phyloP scores from a whole-genome alignment of 2,797 vertebrate species.

The Pteronotus mesoamericanus region DNA sequence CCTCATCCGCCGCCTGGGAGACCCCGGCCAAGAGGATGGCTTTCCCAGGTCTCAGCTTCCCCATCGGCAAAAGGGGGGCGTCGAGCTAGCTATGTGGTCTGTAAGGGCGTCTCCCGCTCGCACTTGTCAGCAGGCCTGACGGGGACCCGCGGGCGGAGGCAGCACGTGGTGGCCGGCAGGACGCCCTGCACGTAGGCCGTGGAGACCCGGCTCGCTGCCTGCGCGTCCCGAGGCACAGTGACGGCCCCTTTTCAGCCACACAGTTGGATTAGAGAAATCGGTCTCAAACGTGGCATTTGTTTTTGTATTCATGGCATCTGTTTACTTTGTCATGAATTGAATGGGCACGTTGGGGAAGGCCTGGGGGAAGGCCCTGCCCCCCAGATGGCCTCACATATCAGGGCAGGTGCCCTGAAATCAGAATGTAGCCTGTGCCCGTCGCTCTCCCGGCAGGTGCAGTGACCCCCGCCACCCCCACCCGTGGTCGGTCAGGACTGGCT shows the following conservation, averaged over 20 bases:
- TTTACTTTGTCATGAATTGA: conserved; percentile 20
- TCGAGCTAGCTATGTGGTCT: background rate
- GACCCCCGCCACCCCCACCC: background rate
- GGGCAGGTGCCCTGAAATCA: background rate
- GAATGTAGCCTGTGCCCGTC: background rate
- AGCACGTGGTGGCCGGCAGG: background rate
- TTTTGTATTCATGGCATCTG: background rate
- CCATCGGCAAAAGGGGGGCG: background rate
- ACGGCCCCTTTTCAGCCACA: background rate
- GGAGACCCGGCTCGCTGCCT: background rate
- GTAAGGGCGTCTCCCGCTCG: background rate
- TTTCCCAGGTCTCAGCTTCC: background rate
- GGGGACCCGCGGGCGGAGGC: background rate
- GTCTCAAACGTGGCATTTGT: background rate
- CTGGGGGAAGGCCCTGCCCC: conserved; percentile 10
- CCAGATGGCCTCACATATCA: conserved; percentile 35
- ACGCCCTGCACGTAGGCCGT: background rate
- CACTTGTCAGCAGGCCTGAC: background rate
- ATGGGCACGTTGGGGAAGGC: background rate
- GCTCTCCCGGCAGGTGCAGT: background rate
- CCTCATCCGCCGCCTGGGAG: background rate
- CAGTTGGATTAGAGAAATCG: background rate
- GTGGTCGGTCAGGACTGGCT: background rate
- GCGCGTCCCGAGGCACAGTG: background rate
- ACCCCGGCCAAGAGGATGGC: background rate